Conservation (phyloP, 2,797 vertebrate species). For the Galagoides demidoff region DNA sequence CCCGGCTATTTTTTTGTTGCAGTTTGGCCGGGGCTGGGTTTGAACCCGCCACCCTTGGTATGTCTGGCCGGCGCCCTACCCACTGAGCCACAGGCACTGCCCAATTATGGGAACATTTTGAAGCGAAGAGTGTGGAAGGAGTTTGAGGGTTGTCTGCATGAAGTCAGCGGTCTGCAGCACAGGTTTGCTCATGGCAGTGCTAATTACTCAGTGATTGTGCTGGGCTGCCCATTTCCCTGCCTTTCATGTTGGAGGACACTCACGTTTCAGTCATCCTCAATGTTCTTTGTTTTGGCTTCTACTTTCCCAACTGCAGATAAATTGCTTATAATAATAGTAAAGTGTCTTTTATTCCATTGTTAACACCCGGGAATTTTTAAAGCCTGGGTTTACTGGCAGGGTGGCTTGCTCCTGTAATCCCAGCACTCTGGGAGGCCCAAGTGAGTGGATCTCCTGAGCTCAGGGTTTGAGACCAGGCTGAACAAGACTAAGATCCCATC, state of each 20-base stretch:
- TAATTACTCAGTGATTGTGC: neutral
- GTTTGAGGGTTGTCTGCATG: neutral
- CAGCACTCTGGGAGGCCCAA: too few relatives aligned
- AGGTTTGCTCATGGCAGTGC: neutral
- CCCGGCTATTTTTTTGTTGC: too few relatives aligned
- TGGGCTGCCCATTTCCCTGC: neutral
- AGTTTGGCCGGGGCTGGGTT: too few relatives aligned
- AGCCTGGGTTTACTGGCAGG: neutral
- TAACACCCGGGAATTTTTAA: slow-evolving; percentile 4
- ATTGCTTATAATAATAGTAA: slow-evolving; percentile 46
- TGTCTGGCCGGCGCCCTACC: too few relatives aligned
- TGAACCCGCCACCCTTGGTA: too few relatives aligned
- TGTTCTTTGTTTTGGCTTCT: slow-evolving; percentile 22
- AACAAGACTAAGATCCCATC: too few relatives aligned
- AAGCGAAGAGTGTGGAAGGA: neutral
- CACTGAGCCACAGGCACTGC: too few relatives aligned
- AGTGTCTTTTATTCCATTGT: neutral
- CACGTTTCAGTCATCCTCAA: neutral
- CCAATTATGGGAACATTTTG: neutral
- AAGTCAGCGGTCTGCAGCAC: neutral
- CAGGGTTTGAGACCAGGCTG: too few relatives aligned
- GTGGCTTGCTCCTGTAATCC: too few relatives aligned
- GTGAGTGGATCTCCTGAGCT: too few relatives aligned
- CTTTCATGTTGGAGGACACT: neutral
- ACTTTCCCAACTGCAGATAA: neutral